Evolutionary conservation across 2,888 invertebrate genomes (phyloP).

Genomic region (Lumbricus terrestris): DNA sequence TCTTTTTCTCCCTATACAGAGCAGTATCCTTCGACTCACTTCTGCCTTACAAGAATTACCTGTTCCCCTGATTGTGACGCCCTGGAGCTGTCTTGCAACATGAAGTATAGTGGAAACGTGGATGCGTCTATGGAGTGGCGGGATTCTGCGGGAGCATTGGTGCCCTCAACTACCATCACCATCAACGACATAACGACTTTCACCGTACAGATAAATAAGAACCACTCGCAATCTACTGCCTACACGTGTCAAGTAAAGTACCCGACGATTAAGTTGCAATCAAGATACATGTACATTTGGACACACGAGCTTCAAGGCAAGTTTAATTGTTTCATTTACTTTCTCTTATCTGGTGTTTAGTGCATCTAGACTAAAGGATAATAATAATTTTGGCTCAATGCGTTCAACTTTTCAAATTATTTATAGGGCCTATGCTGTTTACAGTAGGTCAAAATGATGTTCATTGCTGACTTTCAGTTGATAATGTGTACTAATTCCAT

Average conservation of each 20-base stretch:
- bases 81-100: not conserved
- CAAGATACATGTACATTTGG: not conserved
- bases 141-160: not conserved
- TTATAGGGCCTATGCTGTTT: no score
- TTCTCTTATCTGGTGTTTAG: not conserved
- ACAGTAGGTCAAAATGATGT: not conserved
- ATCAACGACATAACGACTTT: not conserved
- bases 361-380: no score
- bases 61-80: not conserved
- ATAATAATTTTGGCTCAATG: no score
- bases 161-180: not conserved
- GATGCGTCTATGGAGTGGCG: not conserved
- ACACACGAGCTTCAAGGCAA: not conserved
- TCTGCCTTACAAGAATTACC: not conserved
- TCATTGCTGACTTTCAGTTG: not conserved
- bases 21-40: not conserved
- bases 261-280: not conserved
- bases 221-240: not conserved
- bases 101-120: not conserved
- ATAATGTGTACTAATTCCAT: not conserved
- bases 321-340: not conserved
- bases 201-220: not conserved
- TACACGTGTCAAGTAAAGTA: constrained; percentile 5
- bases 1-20: no score
- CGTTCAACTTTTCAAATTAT: not conserved